Conservation (phyloP, 2,113 vertebrate genomes). For the Cyphomyrus plagiostoma region DNA sequence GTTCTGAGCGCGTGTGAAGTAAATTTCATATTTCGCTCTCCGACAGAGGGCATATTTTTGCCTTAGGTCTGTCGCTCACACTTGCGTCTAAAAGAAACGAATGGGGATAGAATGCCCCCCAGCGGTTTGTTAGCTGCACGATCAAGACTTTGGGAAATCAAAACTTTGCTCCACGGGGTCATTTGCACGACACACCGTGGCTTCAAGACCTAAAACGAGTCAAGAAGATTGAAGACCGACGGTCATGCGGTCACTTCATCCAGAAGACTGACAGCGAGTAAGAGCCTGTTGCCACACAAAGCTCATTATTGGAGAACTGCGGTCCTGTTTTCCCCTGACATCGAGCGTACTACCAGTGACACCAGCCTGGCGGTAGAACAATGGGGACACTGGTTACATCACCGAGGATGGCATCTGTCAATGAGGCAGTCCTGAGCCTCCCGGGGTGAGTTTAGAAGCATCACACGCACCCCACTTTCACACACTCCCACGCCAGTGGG, state of each 20-base stretch:
- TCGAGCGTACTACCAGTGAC: constrained; percentile 1
- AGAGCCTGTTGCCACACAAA: neutral
- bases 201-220: neutral
- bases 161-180: neutral
- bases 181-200: neutral
- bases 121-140: neutral
- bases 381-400: constrained; percentile 18
- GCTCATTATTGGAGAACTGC: neutral
- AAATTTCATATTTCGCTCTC: neutral
- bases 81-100: neutral
- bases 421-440: neutral
- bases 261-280: neutral
- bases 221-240: neutral
- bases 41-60: neutral
- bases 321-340: neutral
- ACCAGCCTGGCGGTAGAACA: constrained; percentile 11
- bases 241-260: neutral
- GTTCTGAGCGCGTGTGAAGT: neutral
- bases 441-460: constrained; percentile 13
- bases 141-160: neutral
- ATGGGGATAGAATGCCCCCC: neutral
- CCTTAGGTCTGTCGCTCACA: neutral
- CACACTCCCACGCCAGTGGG: neutral
- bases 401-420: constrained; percentile 23
- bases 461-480: neutral